Base-by-base conservation (phyloP, 2,113 vertebrate species). In the Lepisosteus osseus region DNA sequence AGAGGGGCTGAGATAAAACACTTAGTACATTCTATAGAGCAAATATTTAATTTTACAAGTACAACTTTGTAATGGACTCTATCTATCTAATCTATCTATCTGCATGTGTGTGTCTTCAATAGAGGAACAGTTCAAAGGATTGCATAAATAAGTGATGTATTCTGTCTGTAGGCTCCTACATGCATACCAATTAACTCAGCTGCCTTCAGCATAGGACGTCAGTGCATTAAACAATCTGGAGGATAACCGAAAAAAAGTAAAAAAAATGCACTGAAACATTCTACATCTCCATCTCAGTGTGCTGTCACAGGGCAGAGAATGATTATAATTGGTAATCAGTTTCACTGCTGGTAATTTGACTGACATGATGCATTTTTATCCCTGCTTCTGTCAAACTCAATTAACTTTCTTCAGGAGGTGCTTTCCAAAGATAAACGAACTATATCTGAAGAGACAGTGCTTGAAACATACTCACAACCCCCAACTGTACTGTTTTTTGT, bases 241-340 rank as follows among this genome's bases (percentile, higher is more conserved):
- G 89, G 90, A 90, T 92, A 93, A 90, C 92, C 80, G 87, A 89
- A 87, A 64, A 6, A 42, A 3, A 62, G 6, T n/a, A n/a, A 6
- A n/a, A 62, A 5, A 64, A 17, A 64, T 7, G 13, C 11, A 85
- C 86, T 92, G 81, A 92, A 92, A 92, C 92, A 92, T 91, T 92
- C 89, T 90, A 85, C 88, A 87, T 90, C 89, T 92, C 89, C 86
- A 88, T 90, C 90, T 88, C 86, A 78, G 86, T 89, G 78, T 84
- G 86, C 85, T 91, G 88, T 92, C 90, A 90, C 80, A 81, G 83
- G 80, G 84, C 83, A 91, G 83, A 87, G 84, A 83, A 78, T 54
- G 80, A 92, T 93, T 93, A 93, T 92, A 92, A 91, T 91, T 93
- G 90, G 89, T 90, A 93, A 93, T 93, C 87, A 92, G 88, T 87